A percentile compares a stretch with the other conserved stretches of the same genome.
phyloP scores from a whole-genome alignment of 2,888 invertebrate species.

The Callinectes sapidus region DNA sequence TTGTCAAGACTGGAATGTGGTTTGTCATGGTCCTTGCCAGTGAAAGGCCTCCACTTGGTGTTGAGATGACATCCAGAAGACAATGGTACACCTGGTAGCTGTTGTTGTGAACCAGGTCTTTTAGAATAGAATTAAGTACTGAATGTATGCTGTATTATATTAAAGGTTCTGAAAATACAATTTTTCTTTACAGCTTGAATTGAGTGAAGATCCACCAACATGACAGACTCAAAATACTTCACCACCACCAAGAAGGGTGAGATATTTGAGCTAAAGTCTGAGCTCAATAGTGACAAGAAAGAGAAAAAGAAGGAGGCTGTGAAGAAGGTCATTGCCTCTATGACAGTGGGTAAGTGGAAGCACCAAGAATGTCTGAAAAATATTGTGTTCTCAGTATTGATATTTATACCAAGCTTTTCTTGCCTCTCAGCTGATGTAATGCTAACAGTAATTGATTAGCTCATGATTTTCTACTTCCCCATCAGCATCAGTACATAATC shows the following conservation, averaged over 20 bases:
- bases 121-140: background rate
- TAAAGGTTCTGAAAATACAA: background rate
- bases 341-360: constrained; percentile 91
- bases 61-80: too few species aligned
- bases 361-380: background rate
- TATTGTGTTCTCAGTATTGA: background rate
- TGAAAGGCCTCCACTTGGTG: too few species aligned
- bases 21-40: too few species aligned
- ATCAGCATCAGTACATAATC: too few species aligned
- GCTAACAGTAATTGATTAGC: too few species aligned
- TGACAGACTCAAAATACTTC: constrained; percentile 99
- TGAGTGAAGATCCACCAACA: constrained; percentile 76
- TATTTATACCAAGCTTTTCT: background rate
- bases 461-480: too few species aligned
- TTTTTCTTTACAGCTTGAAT: background rate
- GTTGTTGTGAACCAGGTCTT: too few species aligned
- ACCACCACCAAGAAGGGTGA: constrained; percentile 99
- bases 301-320: constrained; percentile 99
- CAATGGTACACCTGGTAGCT: too few species aligned
- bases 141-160: background rate
- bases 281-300: constrained; percentile 99
- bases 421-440: too few species aligned
- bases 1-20: too few species aligned
- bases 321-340: constrained; percentile 99
- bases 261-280: constrained; percentile 99